Base-by-base conservation (phyloP, 2,797 vertebrate genomes). In the Scyliorhinus canicula region DNA sequence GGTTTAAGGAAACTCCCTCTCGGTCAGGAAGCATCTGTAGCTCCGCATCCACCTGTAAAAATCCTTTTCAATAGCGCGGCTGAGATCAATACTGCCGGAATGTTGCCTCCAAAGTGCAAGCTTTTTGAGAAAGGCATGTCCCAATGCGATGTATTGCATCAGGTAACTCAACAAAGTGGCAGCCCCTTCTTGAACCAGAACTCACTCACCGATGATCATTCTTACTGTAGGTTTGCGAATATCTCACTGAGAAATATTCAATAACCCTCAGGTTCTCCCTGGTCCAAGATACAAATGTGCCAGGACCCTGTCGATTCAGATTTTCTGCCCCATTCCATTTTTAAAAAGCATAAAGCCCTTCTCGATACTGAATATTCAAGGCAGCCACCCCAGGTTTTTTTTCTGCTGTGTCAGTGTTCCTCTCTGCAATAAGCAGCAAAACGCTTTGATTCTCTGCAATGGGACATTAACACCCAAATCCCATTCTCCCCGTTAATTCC, bases 11-110 rank as follows among this genome's bases (percentile, higher is more conserved):
- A n/a, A 74, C 35, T n/a, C 71, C 28, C 35, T 74, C 35, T n/a
- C 35, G 3, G 11, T 16, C 9, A 11, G 71, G 71, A 74, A 74
- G 35, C 35, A 71, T 35, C 31, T 71, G 69, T 71, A 11, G 57
- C 9, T 2, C 12, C 9, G 31, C 35, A 0, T 0, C 35, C 35
- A 2, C 35, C 2, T 11, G 9, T n/a, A 11, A 31, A n/a, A 12
- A 35, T n/a, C 71, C 35, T 74, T 69, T 67, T n/a, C 11, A 74
- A n/a, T n/a, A n/a, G 31, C 16, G 71, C n/a, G 71, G 71, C 71
- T 9, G 2, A 74, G 71, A 74, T 14, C 0, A n/a, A 31, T 7
- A 14, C 11, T 12, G 3, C 12, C 35, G 3, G 69, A 9, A 31
- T 35, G 28, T 35, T 8, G 69, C 8, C 69, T 19, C 71, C 71